These are phyloP conservation scores for Macrophya annulata DNA, from an alignment of 2,888 invertebrate genomes.

Conservation along the genomic window DNA sequence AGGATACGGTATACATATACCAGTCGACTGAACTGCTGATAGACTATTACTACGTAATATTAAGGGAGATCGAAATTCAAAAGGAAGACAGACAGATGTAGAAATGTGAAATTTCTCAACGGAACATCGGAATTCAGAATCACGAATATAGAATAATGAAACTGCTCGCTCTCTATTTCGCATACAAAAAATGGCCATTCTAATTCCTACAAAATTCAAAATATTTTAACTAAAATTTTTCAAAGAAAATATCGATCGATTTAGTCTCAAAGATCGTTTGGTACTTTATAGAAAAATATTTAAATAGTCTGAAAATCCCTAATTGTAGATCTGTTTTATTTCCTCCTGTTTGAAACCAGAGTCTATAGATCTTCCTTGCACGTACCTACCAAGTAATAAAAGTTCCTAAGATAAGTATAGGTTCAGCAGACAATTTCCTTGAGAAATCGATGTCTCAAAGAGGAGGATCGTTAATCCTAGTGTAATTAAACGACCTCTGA, in stretches of 20 bases:
- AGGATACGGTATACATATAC: not conserved
- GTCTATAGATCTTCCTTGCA: not conserved
- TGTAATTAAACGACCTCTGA: constrained; percentile 25
- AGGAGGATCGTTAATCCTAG: not conserved
- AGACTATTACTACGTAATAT: constrained; percentile 51
- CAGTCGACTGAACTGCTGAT: not conserved
- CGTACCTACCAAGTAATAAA: constrained; percentile 11
- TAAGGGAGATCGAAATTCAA: constrained; percentile 31
- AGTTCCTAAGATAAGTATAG: not conserved
- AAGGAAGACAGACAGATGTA: not conserved
- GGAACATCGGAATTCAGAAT: not conserved
- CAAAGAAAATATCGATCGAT: not conserved
- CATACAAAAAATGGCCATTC: not conserved
- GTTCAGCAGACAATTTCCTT: not conserved
- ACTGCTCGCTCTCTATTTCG: not conserved
- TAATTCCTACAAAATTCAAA: not conserved
- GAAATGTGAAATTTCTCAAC: constrained; percentile 30
- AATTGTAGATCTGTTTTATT: not conserved
- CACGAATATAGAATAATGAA: not conserved
- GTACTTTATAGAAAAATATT: not conserved
- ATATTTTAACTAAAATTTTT: not conserved
- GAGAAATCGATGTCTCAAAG: constrained; percentile 43
- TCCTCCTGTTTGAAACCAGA: not conserved
- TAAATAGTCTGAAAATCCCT: not conserved
- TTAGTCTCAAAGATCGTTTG: not conserved